Base-by-base conservation (phyloP, 1,140 invertebrate species). In the Plectrocnemia conspersa region DNA sequence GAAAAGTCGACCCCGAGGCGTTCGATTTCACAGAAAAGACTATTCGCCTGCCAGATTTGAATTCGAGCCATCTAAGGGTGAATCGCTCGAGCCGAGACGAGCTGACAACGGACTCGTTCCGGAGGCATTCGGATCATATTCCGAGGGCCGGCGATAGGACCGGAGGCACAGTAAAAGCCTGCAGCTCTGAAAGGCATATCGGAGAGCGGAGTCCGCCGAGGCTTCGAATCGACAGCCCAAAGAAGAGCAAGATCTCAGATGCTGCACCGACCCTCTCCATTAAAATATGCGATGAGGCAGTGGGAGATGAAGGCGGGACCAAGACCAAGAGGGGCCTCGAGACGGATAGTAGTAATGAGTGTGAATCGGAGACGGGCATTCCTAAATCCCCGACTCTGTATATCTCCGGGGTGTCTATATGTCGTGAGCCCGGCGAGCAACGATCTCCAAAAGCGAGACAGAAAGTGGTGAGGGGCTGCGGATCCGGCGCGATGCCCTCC, bases 401-500 rank as follows among this genome's bases (percentile, higher is more conserved):
- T 62, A 80, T 80, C 49, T 78, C 76, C 21, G 79, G 79, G n/a
- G 77, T 80, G n/a, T 79, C 78, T 1, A 80, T 80, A 52, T 77
- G 72, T 23, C 66, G 79, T 21, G 79, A 77, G 5, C 42, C 46
- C 59, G n/a, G 44, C 2, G 54, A 56, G 16, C 55, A 52, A 38
- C 57, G 52, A 22, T 61, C 59, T 13, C 59, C 59, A 4, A 61
- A 61, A 41, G 22, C 53, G 1, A 48, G 52, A 21, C 45, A 53
- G 15, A 61, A 61, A 32, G 36, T 49, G 21, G 45, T 52, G 2
- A 61, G 52, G 25, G 53, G 52, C 22, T 56, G 41, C n/a, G 53
- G 47, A 25, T 21, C 38, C 1, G 47, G 29, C 15, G 40, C 36
- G 32, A 9, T 56, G 3, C 38, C 59, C 9, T 40, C 54, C 4